These are phyloP conservation scores for Linnaemya vulpina DNA, from an alignment of 2,888 invertebrate genomes.

Conservation along the genomic window DNA sequence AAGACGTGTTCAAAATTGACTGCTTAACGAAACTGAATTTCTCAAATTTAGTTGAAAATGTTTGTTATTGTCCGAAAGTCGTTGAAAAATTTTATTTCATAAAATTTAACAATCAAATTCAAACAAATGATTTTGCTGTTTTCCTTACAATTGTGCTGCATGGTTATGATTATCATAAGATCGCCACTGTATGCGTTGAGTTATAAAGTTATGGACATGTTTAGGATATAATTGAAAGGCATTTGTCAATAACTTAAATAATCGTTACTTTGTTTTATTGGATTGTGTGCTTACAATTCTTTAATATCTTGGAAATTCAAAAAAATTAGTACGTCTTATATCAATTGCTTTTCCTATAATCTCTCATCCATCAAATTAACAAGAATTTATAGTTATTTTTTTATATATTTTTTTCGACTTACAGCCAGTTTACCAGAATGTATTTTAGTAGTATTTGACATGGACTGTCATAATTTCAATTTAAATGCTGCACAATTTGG, in stretches of 20 bases:
- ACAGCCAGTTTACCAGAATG: conserved; percentile 36
- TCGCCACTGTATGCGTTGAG: not conserved
- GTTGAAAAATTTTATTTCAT: not conserved
- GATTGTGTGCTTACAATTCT: not conserved
- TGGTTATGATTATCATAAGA: no score
- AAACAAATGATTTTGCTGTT: not conserved
- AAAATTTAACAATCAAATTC: not conserved
- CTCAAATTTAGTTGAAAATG: not conserved
- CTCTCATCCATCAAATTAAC: conserved; percentile 18
- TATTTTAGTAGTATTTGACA: conserved; percentile 43
- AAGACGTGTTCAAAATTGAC: conserved; percentile 32
- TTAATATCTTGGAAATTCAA: not conserved
- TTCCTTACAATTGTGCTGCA: no score
- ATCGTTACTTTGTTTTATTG: not conserved
- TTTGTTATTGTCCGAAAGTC: not conserved
- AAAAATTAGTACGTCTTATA: not conserved
- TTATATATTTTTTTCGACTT: conserved; percentile 7
- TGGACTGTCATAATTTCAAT: conserved; percentile 63
- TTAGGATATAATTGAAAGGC: not conserved
- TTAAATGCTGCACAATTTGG: conserved; percentile 53
- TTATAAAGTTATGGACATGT: not conserved
- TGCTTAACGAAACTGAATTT: not conserved
- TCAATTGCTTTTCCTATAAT: not conserved
- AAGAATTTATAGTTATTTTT: conserved; percentile 13
- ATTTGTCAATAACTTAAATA: not conserved